Evolutionary conservation across 2,888 invertebrate species (phyloP), one percentile per base, ranked within the genome.

Genomic region (Polydesmus complanatus): DNA sequence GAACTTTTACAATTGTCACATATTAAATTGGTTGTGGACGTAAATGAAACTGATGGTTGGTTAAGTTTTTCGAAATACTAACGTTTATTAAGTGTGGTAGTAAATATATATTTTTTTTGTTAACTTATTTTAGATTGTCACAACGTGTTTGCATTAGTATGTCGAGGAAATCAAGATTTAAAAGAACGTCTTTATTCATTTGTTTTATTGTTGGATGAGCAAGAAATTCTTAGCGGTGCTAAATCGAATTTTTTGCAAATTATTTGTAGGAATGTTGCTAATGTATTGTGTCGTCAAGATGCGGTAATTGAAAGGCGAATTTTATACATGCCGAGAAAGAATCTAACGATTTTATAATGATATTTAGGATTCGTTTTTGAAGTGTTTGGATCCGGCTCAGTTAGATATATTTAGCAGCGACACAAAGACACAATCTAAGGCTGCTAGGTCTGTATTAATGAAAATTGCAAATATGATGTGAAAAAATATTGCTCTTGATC

Each of bases 111-210:
- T 21, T 57, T 27, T 26, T 57, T 57, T 47, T 54, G 51, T 56
- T 56, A 11, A 19, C 55, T 27, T 50, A 23, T 73, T 73, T 2
- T 74, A 85, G 89, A 89, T 72, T 92, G 90, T 76, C 87, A 86
- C 73, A 85, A 88, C 70, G 89, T 90, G 63, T 94, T 94, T 77
- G 91, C 91, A 64, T 77, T 94, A 68, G 86, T 91, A 76, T 88
- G 88, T 72, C 84, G 89, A 64, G 88, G 85, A 71, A 89, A 86
- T 72, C 84, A 86, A 68, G 89, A 89, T 73, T 73, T 84, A 64
- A 92, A 89, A 73, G 94, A 94, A 73, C 86, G 86, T 72, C 76
- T 92, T 65, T 89, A 85, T 77, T 86, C 90, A 52, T 94, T 94
- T 74, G 84, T 86, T 71, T 84, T 93, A 71, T 82, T 81, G 49